phyloP scores from a whole-genome alignment of 2,888 invertebrate genomes.

The Eurois occulta region DNA sequence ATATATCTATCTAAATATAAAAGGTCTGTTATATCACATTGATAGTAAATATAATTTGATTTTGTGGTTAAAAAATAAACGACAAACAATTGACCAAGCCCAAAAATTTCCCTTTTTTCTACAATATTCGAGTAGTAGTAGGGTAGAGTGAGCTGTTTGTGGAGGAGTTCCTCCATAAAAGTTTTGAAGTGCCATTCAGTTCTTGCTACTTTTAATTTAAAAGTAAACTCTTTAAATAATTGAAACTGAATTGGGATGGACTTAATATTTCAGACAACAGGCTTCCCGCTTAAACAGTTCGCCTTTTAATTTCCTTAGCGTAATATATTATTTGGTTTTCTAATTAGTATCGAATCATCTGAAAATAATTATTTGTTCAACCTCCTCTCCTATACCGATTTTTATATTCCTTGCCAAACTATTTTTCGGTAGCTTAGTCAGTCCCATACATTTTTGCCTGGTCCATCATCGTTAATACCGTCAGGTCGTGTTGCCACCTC shows the following conservation, averaged over 20 bases:
- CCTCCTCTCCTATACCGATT: neutral
- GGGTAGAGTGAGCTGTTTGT: neutral
- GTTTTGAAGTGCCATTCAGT: neutral
- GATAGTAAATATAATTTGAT: no score
- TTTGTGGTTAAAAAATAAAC: neutral
- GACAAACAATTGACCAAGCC: neutral
- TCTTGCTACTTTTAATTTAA: slow-evolving; percentile 1
- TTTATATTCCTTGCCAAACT: neutral
- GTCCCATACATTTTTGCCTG: no score
- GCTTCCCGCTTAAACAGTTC: neutral
- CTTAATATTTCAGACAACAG: no score
- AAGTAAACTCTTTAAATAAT: neutral
- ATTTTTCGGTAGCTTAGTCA: no score
- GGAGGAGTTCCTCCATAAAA: neutral
- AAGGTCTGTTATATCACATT: neutral
- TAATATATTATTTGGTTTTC: neutral
- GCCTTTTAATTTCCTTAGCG: neutral
- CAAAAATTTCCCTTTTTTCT: neutral
- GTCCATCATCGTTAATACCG: no score
- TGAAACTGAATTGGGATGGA: neutral
- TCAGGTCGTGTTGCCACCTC: no score
- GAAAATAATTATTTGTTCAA: neutral
- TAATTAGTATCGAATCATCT: neutral
- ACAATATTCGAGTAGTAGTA: neutral
- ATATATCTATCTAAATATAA: no score